phyloP scores from a whole-genome alignment of 2,888 invertebrate species.

The Hybos culiciformis region DNA sequence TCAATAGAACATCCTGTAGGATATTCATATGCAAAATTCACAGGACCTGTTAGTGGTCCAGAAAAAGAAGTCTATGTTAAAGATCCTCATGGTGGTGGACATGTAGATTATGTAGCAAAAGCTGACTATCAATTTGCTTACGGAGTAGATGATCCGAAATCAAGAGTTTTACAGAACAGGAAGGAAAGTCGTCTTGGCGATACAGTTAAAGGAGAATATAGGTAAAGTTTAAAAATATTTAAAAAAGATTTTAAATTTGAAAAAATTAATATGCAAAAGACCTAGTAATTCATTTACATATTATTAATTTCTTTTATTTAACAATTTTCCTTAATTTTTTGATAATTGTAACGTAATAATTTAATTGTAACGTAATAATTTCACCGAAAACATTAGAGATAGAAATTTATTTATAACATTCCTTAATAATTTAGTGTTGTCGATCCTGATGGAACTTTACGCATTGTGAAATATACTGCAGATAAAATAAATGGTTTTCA shows the following conservation, averaged over 20 bases:
- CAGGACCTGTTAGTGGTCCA: slow-evolving; percentile 59
- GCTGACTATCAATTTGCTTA: slow-evolving; percentile 65
- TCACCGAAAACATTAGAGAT: no score
- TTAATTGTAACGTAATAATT: no score
- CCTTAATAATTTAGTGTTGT: slow-evolving; percentile 38
- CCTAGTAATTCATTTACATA: background rate
- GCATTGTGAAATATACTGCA: slow-evolving; percentile 59
- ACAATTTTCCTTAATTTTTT: background rate
- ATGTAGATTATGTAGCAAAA: slow-evolving; percentile 56
- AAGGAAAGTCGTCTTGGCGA: slow-evolving; percentile 60
- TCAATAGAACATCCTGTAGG: slow-evolving; percentile 41
- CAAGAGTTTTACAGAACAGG: slow-evolving; percentile 58
- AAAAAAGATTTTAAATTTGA: background rate
- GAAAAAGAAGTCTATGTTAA: slow-evolving; percentile 29
- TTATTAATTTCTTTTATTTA: background rate
- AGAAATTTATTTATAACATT: slow-evolving; percentile 5
- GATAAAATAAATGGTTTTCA: slow-evolving; percentile 62
- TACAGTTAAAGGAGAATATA: slow-evolving; percentile 57
- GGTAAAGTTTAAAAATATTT: slow-evolving; percentile 22
- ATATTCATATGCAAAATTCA: slow-evolving; percentile 57
- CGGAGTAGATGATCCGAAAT: slow-evolving; percentile 59
- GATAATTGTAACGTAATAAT: no score
- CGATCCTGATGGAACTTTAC: slow-evolving; percentile 59
- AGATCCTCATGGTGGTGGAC: slow-evolving; percentile 35
- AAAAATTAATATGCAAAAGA: background rate